phyloP scores from a whole-genome alignment of 2,113 vertebrate genomes.

The Pangasianodon gigas region DNA sequence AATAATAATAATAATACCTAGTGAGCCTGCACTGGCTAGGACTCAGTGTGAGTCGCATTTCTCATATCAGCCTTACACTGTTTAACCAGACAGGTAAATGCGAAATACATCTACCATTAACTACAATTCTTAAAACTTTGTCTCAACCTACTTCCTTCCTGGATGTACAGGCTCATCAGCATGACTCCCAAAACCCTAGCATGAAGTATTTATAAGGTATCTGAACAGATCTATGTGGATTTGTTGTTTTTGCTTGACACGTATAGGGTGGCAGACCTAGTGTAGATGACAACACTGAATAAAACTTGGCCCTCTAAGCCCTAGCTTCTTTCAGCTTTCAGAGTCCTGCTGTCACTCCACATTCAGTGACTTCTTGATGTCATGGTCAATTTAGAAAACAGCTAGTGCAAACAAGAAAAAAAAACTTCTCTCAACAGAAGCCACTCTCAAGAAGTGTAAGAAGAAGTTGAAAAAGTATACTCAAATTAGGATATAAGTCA shows the following conservation, averaged over 20 bases:
- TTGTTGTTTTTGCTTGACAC: not conserved
- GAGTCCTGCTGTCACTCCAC: not conserved
- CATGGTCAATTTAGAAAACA: not conserved
- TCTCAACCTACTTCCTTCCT: not conserved
- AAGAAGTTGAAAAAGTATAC: not conserved
- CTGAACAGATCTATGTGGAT: not conserved
- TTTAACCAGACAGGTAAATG: not conserved
- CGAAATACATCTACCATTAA: not conserved
- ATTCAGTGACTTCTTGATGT: not conserved
- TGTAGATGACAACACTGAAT: not conserved
- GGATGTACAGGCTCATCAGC: not conserved
- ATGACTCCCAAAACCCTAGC: not conserved
- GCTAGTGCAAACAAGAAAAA: not conserved
- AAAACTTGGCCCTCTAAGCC: not conserved
- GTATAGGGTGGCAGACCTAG: not conserved
- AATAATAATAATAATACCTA: too few species aligned
- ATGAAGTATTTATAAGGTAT: not conserved
- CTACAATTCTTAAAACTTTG: not conserved
- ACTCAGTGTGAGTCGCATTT: not conserved
- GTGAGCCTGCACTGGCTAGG: not conserved
- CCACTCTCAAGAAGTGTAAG: not conserved
- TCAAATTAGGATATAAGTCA: not conserved
- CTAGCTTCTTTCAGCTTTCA: not conserved
- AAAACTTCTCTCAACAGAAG: not conserved
- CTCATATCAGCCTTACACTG: not conserved